Evolutionary conservation across 1,140 invertebrate genomes (phyloP).

Genomic region (Heterodera carotae): DNA sequence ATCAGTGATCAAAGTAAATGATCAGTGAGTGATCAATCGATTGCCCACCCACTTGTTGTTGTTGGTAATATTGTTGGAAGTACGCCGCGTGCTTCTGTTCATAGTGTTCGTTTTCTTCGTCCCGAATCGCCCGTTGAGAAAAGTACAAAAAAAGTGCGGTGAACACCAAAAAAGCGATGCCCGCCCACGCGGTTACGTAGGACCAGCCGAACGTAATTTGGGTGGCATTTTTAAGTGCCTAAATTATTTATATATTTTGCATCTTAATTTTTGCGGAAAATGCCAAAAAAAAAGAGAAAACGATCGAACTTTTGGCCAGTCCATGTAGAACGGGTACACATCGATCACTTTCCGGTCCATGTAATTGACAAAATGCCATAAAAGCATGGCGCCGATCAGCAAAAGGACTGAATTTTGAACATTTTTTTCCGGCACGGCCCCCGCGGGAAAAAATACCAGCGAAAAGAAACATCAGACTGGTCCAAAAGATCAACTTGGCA

Average conservation of each 20-base stretch:
- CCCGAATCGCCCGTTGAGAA: constrained; percentile 39
- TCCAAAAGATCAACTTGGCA: constrained; percentile 44
- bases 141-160: constrained; percentile 45
- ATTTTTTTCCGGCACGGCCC: constrained; percentile 3
- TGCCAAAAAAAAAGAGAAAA: neutral
- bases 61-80: constrained; percentile 40
- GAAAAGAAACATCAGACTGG: constrained; percentile 46
- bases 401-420: constrained; percentile 36
- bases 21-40: too few relatives aligned
- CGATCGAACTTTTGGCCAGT: constrained; percentile 42
- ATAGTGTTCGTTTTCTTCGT: constrained; percentile 43
- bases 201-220: constrained; percentile 46
- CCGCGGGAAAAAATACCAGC: constrained; percentile 24
- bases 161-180: constrained; percentile 43
- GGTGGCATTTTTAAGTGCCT: constrained; percentile 43
- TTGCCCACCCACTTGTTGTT: neutral
- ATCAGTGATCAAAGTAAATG: neutral
- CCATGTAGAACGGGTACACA: constrained; percentile 45
- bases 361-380: constrained; percentile 51
- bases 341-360: constrained; percentile 43
- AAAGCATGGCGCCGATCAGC: constrained; percentile 40
- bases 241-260: neutral
- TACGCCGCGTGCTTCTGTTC: constrained; percentile 47
- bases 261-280: neutral
- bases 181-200: constrained; percentile 47